A percentile compares a stretch with the other conserved stretches of the same genome.
Evolutionary conservation across 1,140 invertebrate species (phyloP).

Genomic region (Cydia splendana): DNA sequence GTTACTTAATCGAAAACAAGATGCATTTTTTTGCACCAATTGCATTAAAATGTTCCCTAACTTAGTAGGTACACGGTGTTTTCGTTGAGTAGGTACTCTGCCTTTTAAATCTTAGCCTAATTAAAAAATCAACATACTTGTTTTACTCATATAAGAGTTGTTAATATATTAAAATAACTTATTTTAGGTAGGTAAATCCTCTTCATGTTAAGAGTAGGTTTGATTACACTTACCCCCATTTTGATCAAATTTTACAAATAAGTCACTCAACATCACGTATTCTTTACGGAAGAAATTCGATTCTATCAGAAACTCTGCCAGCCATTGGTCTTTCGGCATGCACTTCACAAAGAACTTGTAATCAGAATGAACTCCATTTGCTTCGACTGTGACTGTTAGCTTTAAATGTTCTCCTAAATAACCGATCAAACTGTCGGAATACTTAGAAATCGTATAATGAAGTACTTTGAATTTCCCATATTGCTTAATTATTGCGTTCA

Average conservation of each 20-base stretch:
- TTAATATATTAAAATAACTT: too few relatives aligned
- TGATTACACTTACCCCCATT: conserved; percentile 46
- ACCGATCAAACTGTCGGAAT: conserved; percentile 55
- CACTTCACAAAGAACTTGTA: conserved; percentile 62
- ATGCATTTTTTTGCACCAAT: too few relatives aligned
- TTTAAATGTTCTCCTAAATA: conserved; percentile 67
- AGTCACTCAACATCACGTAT: conserved; percentile 54
- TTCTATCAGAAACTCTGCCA: conserved; percentile 57
- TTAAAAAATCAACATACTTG: too few relatives aligned
- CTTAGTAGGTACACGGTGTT: too few relatives aligned
- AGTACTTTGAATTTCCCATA: conserved; percentile 44
- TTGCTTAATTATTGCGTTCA: conserved; percentile 49
- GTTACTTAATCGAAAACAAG: too few relatives aligned
- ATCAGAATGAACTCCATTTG: conserved; percentile 35
- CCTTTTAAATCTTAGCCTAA: too few relatives aligned
- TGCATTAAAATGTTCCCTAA: too few relatives aligned
- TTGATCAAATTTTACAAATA: conserved; percentile 56
- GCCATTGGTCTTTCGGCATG: conserved; percentile 58
- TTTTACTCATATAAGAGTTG: too few relatives aligned
- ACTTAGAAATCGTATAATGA: conserved; percentile 49
- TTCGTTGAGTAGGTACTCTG: too few relatives aligned
- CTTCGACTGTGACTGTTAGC: conserved; percentile 46
- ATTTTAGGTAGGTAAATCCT: too few relatives aligned
- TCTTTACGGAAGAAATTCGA: conserved; percentile 65
- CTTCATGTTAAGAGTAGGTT: too few relatives aligned